Percentiles rank a stretch among this genome's conserved stretches.
Conservation (phyloP, 1,140 invertebrate genomes). For the Pomacea maculata region DNA sequence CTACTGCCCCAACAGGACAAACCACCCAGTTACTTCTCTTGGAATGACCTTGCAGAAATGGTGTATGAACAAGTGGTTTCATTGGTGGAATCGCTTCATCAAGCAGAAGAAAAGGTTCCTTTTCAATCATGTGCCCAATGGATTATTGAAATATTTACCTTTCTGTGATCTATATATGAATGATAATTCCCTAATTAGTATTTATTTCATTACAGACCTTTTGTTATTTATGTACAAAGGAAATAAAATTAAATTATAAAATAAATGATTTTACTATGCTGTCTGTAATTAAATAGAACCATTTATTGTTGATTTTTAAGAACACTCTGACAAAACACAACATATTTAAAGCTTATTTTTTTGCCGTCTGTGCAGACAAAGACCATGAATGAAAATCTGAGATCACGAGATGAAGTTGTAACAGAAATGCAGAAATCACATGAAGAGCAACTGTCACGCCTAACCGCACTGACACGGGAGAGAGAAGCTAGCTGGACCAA, state of each 20-base stretch:
- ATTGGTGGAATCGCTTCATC: conserved; percentile 46
- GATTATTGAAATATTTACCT: not conserved
- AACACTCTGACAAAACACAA: too few relatives aligned
- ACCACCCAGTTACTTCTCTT: conserved; percentile 46
- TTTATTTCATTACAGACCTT: not conserved
- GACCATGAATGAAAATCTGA: conserved; percentile 11
- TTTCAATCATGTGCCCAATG: not conserved
- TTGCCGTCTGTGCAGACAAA: not conserved
- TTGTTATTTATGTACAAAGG: too few relatives aligned
- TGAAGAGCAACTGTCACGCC: conserved; percentile 55
- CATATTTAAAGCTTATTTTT: too few relatives aligned
- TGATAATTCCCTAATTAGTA: not conserved
- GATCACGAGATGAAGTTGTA: conserved; percentile 39
- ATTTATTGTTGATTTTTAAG: too few relatives aligned
- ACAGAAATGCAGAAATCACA: conserved; percentile 51
- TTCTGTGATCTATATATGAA: too few relatives aligned
- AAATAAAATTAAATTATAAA: not conserved
- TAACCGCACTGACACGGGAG: conserved; percentile 52
- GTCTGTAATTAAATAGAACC: not conserved
- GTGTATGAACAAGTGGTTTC: conserved; percentile 56
- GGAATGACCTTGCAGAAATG: conserved; percentile 52
- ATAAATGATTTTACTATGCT: not conserved
- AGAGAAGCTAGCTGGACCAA: conserved; percentile 55
- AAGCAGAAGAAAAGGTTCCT: conserved; percentile 58
- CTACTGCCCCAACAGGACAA: conserved; percentile 40